Evolutionary conservation across 2,797 vertebrate species (phyloP).

Genomic region (Sarcoramphus papa): DNA sequence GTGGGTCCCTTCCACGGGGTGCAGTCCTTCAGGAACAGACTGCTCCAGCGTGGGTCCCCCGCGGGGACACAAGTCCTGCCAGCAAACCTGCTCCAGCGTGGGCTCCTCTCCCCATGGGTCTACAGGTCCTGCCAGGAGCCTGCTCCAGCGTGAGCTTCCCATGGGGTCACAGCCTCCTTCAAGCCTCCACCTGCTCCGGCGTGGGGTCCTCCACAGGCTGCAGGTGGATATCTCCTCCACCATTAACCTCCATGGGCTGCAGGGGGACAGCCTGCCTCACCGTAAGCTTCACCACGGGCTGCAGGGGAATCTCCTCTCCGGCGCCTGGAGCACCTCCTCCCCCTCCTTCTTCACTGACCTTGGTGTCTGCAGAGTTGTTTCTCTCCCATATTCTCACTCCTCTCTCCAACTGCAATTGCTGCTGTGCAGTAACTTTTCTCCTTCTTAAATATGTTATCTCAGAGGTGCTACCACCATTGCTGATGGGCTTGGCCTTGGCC

Average conservation of each 20-base stretch:
- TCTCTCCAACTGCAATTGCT: neutral
- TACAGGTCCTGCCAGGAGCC: neutral
- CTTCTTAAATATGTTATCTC: neutral
- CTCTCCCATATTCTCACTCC: neutral
- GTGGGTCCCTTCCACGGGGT: neutral
- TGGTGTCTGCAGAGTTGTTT: neutral
- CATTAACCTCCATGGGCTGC: no score
- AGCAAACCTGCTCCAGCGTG: neutral
- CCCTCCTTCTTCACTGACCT: neutral
- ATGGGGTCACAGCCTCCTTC: neutral
- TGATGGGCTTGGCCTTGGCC: neutral
- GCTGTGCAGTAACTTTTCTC: no score
- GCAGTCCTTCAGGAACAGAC: neutral
- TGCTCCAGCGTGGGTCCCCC: neutral
- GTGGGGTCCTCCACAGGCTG: neutral
- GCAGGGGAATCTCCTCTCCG: neutral
- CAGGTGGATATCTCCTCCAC: neutral
- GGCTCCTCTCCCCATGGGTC: neutral
- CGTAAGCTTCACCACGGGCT: rapidly evolving
- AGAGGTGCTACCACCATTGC: neutral
- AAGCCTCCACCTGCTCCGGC: neutral
- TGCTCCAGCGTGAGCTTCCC: neutral
- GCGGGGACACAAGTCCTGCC: neutral
- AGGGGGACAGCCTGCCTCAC: neutral
- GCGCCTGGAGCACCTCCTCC: neutral